phyloP scores from a whole-genome alignment of 2,797 vertebrate genomes.

The Silurus lanzhouensis region DNA sequence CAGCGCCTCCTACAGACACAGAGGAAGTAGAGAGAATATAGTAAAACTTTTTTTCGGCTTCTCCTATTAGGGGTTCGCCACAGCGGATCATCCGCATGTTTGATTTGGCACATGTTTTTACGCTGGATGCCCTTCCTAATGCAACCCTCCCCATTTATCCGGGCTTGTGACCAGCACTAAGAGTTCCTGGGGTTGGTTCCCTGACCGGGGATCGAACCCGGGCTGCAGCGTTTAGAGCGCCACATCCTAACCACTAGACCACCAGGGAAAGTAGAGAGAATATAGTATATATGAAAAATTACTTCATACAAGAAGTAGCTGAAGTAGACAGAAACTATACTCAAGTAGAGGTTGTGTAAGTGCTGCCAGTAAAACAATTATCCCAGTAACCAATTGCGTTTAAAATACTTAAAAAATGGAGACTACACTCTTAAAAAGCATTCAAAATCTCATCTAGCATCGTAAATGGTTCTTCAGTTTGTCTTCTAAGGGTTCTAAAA shows the following conservation, averaged over 20 bases:
- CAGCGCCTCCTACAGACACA: slow-evolving; percentile 77
- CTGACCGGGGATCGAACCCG: no score
- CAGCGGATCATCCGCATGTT: no score
- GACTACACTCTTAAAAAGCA: neutral
- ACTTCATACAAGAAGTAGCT: neutral
- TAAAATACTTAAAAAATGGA: neutral
- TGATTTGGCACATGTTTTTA: no score
- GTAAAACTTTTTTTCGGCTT: no score
- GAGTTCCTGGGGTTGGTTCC: no score
- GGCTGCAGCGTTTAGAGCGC: no score
- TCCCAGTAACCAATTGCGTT: neutral
- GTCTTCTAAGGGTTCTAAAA: neutral
- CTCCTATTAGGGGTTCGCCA: no score
- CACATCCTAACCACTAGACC: no score
- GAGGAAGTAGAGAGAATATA: slow-evolving; percentile 14
- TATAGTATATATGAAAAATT: neutral
- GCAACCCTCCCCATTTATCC: no score
- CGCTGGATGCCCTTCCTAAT: no score
- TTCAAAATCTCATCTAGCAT: neutral
- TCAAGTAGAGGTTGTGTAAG: neutral
- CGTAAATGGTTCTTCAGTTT: neutral
- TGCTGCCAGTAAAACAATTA: neutral
- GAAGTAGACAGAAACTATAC: neutral
- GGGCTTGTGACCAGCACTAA: no score
- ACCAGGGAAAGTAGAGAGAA: slow-evolving; percentile 14